Conservation (phyloP, 2,797 vertebrate genomes). For the Holocentrus rufus region DNA sequence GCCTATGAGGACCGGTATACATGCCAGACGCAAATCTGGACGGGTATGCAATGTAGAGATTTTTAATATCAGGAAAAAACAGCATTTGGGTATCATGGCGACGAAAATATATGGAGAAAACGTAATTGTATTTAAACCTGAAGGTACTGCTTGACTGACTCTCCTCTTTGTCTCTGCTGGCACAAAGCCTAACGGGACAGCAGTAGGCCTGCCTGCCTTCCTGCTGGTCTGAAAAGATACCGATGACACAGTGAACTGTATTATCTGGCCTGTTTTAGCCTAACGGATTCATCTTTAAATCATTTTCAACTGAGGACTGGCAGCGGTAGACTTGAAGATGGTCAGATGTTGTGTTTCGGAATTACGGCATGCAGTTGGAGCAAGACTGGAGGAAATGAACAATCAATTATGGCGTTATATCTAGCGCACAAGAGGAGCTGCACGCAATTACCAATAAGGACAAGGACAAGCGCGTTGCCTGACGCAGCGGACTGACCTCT, state of each 20-base stretch:
- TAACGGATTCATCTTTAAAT: constrained; percentile 24
- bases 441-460: background rate
- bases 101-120: background rate
- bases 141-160: background rate
- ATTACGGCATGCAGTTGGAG: constrained; percentile 12
- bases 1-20: constrained; percentile 53
- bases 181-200: constrained; percentile 9
- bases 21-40: constrained; percentile 45
- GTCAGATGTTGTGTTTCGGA: constrained; percentile 17
- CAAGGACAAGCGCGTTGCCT: background rate
- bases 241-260: constrained; percentile 26
- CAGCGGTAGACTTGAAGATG: constrained; percentile 7
- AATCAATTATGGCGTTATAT: constrained; percentile 3
- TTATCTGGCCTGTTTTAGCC: constrained; percentile 37
- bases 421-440: background rate
- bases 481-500: background rate
- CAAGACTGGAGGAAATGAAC: constrained; percentile 9
- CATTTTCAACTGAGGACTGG: constrained; percentile 6
- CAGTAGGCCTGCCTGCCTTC: constrained; percentile 21
- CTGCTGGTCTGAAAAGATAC: background rate
- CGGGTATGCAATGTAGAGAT: constrained; percentile 48
- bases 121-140: background rate
- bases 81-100: background rate
- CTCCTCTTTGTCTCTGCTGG: background rate
- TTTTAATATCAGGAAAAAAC: constrained; percentile 1